Base-by-base conservation (phyloP, 2,113 vertebrate genomes). In the Ptychochromis oligacanthus region DNA sequence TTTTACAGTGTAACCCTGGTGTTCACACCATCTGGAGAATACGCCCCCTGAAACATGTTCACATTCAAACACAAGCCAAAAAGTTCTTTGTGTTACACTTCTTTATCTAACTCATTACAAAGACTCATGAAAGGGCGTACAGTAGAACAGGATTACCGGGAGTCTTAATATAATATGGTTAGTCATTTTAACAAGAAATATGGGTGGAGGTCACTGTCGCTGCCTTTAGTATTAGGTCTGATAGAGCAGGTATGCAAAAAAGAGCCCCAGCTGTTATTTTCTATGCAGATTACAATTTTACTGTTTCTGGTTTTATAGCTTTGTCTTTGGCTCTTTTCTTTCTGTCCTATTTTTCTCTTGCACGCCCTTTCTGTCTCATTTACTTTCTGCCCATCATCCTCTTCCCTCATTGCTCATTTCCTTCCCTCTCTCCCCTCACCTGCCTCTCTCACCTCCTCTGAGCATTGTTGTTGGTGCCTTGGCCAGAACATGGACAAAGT, bases 11-110 rank as follows among this genome's bases (percentile, higher is more conserved):
- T 75, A 80, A 59, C 84, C 82, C 81, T 70, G 77, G 72, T 93
- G 87, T 80, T 88, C 65, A n/a, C 55, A 64, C 91, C 93, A 93
- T 94, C 92, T 94, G 93, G 81, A 89, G 82, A 38, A 56, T 60
- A 80, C 52, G 65, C 34, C 49, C 80, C 28, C 79, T 67, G 77
- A 89, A 82, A 84, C 79, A 58, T 31, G 55, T 72, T 74, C 79
- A 84, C 24, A 49, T 57, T 76, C 8, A 49, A 77, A 72, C 26
- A 38, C 36, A 81, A 52, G 60, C 54, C 72, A 67, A 79, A 28
- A 82, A 58, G n/a, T 70, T 83, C 61, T 55, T 65, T 24, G 3
- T 65, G 87, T 83, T 82, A 79, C 49, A 18, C 81, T 36, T 38
- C 36, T 79, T 90, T 87, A 90, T 91, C 82, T 36, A 28, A 34